A percentile compares a stretch with the other conserved stretches of the same genome.
phyloP scores from a whole-genome alignment of 1,140 invertebrate species.

The Hylaeus volcanicus region DNA sequence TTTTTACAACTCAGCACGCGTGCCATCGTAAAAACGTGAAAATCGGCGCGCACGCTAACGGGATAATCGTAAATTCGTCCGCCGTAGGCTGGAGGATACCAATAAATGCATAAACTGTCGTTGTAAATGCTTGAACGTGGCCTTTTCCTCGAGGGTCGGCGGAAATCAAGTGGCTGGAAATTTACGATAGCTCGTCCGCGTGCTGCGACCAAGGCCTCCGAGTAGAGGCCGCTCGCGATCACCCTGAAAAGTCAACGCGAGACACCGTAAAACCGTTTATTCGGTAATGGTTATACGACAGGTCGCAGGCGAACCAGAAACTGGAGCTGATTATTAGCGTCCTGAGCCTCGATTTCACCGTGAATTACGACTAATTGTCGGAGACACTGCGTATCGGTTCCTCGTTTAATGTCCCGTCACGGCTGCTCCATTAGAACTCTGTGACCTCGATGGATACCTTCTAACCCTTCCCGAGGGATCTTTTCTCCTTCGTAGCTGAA shows the following conservation, averaged over 20 bases:
- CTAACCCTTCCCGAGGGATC: background rate
- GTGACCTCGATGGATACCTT: background rate
- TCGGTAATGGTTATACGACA: conserved; percentile 21
- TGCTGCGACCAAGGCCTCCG: background rate
- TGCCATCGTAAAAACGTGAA: background rate
- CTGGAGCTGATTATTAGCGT: conserved; percentile 12
- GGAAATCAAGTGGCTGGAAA: conserved; percentile 11
- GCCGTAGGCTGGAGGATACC: too few species aligned
- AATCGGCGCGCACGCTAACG: background rate
- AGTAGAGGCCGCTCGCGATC: background rate
- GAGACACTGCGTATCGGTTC: background rate
- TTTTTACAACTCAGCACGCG: background rate
- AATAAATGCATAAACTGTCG: conserved; percentile 16
- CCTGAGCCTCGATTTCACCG: background rate
- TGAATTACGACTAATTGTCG: conserved; percentile 26
- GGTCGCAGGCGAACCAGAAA: background rate
- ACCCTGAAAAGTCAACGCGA: background rate
- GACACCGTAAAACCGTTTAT: conserved; percentile 16
- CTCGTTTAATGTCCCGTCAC: background rate
- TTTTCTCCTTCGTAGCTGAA: too few species aligned
- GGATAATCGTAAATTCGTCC: conserved; percentile 10
- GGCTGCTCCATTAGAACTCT: background rate
- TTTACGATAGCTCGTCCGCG: conserved; percentile 15
- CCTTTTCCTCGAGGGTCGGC: background rate
- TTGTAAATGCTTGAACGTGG: background rate